Evolutionary conservation across 2,797 vertebrate genomes (phyloP).

Genomic region (Chromis chromis): DNA sequence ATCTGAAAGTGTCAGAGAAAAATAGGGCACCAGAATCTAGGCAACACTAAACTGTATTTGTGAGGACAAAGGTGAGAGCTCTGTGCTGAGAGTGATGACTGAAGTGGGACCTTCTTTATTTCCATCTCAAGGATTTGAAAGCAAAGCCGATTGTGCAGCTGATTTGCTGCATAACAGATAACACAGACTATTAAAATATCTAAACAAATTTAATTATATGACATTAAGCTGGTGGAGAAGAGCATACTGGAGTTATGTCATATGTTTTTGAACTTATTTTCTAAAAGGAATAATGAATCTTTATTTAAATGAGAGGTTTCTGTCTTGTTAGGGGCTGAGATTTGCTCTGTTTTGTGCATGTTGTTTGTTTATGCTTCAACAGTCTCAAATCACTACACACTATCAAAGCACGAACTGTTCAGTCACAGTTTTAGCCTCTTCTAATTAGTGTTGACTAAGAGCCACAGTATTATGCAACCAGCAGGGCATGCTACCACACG

Average conservation of each 20-base stretch:
- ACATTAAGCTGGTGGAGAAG: conserved; percentile 7
- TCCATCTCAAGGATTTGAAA: neutral
- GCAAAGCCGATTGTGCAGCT: too few species aligned
- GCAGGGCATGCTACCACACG: conserved; percentile 13
- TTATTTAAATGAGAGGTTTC: conserved; percentile 14
- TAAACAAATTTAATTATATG: conserved; percentile 21
- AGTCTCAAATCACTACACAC: conserved; percentile 43
- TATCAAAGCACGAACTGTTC: conserved; percentile 27
- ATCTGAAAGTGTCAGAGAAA: conserved; percentile 30
- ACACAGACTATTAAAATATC: neutral
- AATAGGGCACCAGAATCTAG: conserved; percentile 20
- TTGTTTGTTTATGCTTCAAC: conserved; percentile 42
- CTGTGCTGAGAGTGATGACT: conserved; percentile 18
- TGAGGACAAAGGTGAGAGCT: conserved; percentile 52
- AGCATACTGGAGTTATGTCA: neutral
- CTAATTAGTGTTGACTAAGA: conserved; percentile 57
- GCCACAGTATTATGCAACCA: conserved; percentile 66
- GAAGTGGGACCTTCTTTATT: neutral
- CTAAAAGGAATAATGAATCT: conserved; percentile 26
- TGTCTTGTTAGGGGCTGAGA: neutral
- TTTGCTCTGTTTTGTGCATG: neutral
- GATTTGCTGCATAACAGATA: neutral
- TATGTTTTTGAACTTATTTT: conserved; percentile 23
- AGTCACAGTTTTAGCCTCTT: conserved; percentile 17
- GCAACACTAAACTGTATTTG: neutral